Evolutionary conservation across 2,888 invertebrate species (phyloP).

Genomic region (Microctonus aethiopoides): DNA sequence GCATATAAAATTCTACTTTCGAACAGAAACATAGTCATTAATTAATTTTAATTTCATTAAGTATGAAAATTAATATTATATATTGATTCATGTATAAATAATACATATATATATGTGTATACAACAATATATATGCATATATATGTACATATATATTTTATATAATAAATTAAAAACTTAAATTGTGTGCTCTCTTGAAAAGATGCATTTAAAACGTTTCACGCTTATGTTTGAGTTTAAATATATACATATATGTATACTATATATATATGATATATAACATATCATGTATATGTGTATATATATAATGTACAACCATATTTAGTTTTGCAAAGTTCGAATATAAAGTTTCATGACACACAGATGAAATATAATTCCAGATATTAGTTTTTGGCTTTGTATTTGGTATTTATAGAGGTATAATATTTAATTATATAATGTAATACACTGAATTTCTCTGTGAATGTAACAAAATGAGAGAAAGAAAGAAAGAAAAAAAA

Average conservation of each 20-base stretch:
- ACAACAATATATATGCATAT: not conserved
- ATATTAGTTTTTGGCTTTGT: constrained; percentile 13
- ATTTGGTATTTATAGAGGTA: constrained; percentile 38
- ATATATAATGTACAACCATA: too few species aligned
- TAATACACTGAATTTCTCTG: constrained; percentile 40
- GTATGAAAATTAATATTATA: not conserved
- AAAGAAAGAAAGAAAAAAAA: not conserved
- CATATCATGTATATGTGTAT: too few species aligned
- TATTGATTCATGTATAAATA: not conserved
- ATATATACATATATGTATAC: not conserved
- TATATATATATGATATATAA: too few species aligned
- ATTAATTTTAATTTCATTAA: not conserved
- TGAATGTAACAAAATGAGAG: constrained; percentile 42
- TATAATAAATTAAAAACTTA: too few species aligned
- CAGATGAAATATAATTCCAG: not conserved
- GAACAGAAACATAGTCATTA: not conserved
- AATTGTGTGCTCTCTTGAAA: not conserved
- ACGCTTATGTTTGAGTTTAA: not conserved
- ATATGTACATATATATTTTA: too few species aligned
- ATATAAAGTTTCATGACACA: not conserved
- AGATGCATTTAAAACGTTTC: not conserved
- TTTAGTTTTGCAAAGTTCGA: not conserved
- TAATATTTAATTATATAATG: constrained; percentile 38
- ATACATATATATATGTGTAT: not conserved
- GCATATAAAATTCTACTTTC: not conserved